Percentiles rank a stretch among this genome's conserved stretches.
phyloP scores from a whole-genome alignment of 1,140 invertebrate genomes.

The Drosophila miranda region DNA sequence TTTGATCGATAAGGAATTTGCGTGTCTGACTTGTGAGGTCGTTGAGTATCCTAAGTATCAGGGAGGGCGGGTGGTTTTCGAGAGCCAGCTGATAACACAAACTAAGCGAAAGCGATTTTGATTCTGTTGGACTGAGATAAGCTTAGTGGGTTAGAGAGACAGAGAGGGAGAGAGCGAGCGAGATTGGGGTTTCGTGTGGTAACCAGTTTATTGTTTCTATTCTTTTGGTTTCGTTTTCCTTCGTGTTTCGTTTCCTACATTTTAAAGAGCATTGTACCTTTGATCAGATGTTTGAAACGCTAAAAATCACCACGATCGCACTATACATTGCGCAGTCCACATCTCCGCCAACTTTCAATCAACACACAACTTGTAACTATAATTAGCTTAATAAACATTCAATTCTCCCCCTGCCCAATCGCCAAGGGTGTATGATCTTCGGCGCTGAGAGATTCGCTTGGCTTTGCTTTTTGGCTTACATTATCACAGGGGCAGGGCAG shows the following conservation, averaged over 20 bases:
- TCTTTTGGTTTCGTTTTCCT: no score
- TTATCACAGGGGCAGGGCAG: conserved; percentile 50
- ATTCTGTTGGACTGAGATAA: conserved; percentile 50
- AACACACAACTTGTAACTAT: no score
- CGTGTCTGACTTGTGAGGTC: conserved; percentile 45
- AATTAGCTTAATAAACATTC: no score
- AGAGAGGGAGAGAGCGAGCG: conserved; percentile 6
- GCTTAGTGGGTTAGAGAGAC: not conserved
- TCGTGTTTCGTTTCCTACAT: no score
- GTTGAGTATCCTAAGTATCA: conserved; percentile 3
- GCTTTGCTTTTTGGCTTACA: conserved; percentile 44
- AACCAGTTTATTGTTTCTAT: conserved; percentile 14
- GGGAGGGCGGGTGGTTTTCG: conserved; percentile 6
- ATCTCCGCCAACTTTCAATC: no score
- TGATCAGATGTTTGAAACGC: no score
- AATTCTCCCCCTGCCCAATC: no score
- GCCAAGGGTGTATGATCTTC: no score
- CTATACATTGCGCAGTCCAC: no score
- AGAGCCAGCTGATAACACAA: conserved; percentile 43
- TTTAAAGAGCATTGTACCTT: no score
- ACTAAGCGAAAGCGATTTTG: conserved; percentile 59
- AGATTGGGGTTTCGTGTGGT: conserved; percentile 6
- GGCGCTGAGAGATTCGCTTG: no score
- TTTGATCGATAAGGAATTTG: conserved; percentile 78
- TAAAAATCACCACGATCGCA: no score